phyloP scores from a whole-genome alignment of 2,113 vertebrate species.

The Daboia siamensis region DNA sequence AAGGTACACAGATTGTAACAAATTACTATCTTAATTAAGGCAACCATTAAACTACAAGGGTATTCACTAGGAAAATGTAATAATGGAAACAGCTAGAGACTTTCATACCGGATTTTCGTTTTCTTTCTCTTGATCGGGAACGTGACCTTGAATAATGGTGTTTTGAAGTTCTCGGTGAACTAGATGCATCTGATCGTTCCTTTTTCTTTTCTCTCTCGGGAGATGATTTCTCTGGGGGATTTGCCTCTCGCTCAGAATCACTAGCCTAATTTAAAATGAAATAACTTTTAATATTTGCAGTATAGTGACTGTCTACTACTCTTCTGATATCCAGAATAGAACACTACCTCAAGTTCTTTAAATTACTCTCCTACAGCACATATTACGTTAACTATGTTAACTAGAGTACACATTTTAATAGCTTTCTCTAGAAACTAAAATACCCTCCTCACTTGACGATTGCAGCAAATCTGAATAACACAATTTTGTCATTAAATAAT shows the following conservation, averaged over 20 bases:
- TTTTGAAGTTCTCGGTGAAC: slow-evolving; percentile 87
- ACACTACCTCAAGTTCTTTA: neutral
- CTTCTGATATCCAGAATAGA: neutral
- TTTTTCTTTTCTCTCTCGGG: slow-evolving; percentile 82
- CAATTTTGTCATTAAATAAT: neutral
- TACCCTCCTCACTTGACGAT: neutral
- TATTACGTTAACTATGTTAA: neutral
- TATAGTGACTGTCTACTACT: neutral
- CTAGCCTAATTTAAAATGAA: slow-evolving; percentile 72
- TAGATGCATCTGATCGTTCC: slow-evolving; percentile 82
- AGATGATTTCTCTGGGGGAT: slow-evolving; percentile 74
- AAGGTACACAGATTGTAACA: neutral
- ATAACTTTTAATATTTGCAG: neutral
- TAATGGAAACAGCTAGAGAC: fast-evolving
- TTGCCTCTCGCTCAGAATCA: slow-evolving; percentile 79
- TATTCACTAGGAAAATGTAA: neutral
- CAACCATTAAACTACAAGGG: neutral
- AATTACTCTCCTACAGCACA: too few species aligned
- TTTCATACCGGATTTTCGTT: slow-evolving; percentile 81
- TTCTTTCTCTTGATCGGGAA: slow-evolving; percentile 85
- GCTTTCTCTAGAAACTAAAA: neutral
- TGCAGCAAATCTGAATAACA: neutral
- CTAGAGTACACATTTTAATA: neutral
- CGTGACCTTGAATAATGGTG: slow-evolving; percentile 90
- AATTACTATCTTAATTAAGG: neutral